A percentile compares a stretch with the other conserved stretches of the same genome.
These are phyloP conservation scores for Lamprologus callipterus DNA, from an alignment of 2,113 vertebrate genomes.

Conservation along the genomic window DNA sequence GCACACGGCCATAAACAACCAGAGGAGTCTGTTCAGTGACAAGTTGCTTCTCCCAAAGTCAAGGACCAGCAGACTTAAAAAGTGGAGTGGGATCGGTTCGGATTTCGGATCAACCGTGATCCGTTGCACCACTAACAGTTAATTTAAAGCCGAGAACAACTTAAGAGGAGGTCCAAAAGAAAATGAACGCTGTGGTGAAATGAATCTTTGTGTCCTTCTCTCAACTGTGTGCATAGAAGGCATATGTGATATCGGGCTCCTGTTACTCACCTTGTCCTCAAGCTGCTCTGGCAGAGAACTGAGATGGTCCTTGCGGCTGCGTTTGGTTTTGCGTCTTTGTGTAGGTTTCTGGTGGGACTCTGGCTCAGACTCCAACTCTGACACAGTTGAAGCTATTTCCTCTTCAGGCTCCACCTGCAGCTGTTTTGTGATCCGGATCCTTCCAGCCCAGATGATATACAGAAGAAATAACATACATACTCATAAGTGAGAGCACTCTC, in stretches of 20 bases:
- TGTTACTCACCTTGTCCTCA: conserved; percentile 49
- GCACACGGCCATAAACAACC: background rate
- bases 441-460: conserved; percentile 29
- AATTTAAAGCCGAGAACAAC: background rate
- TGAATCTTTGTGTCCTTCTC: background rate
- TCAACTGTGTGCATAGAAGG: background rate
- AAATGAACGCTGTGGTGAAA: background rate
- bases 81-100: background rate
- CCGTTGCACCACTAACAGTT: background rate
- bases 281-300: conserved; percentile 37
- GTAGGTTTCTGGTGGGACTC: conserved; percentile 64
- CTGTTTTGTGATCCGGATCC: conserved; percentile 82
- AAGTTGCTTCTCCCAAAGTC: background rate
- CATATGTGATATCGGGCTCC: fast-evolving
- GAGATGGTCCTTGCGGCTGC: conserved; percentile 68
- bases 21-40: background rate
- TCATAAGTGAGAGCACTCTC: background rate
- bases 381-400: background rate
- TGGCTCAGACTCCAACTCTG: conserved; percentile 17
- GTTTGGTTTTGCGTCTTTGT: conserved; percentile 71
- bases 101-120: background rate
- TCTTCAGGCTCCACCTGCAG: conserved; percentile 84
- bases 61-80: background rate
- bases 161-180: background rate
- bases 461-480: background rate